phyloP scores from a whole-genome alignment of 2,888 invertebrate species.

The Anoncus sp. region DNA sequence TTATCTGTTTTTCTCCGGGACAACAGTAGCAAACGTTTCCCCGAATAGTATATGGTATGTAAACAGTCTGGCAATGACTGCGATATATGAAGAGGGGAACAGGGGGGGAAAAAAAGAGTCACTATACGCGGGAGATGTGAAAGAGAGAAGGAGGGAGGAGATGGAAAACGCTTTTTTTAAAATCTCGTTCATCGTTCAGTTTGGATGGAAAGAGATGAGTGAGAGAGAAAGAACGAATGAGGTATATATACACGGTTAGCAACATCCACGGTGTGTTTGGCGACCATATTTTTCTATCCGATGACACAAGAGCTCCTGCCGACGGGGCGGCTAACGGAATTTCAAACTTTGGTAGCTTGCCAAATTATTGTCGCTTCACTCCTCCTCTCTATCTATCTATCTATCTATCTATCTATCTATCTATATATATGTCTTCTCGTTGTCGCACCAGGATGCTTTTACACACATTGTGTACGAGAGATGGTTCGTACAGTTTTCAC shows the following conservation, averaged over 20 bases:
- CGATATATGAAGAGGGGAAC: constrained; percentile 9
- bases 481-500: constrained; percentile 17
- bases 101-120: constrained; percentile 6
- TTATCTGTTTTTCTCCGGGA: constrained; percentile 1
- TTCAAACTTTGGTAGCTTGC: constrained; percentile 75
- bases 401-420: not conserved
- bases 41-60: constrained; percentile 22
- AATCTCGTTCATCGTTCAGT: constrained; percentile 28
- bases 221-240: constrained; percentile 2
- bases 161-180: constrained; percentile 21
- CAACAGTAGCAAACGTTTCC: constrained; percentile 11
- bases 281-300: constrained; percentile 73
- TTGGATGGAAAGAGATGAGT: constrained; percentile 4
- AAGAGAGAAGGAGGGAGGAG: not conserved
- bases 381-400: constrained; percentile 1
- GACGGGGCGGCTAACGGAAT: constrained; percentile 72
- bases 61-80: constrained; percentile 37
- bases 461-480: constrained; percentile 54
- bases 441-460: constrained; percentile 37
- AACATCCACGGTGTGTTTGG: constrained; percentile 70
- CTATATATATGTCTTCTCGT: constrained; percentile 1
- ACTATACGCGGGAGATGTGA: not conserved
- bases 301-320: constrained; percentile 67
- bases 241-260: constrained; percentile 22
- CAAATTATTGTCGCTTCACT: constrained; percentile 75